A percentile compares a stretch with the other conserved stretches of the same genome.
phyloP scores from a whole-genome alignment of 2,888 invertebrate genomes.

The Frankliniella fusca region DNA sequence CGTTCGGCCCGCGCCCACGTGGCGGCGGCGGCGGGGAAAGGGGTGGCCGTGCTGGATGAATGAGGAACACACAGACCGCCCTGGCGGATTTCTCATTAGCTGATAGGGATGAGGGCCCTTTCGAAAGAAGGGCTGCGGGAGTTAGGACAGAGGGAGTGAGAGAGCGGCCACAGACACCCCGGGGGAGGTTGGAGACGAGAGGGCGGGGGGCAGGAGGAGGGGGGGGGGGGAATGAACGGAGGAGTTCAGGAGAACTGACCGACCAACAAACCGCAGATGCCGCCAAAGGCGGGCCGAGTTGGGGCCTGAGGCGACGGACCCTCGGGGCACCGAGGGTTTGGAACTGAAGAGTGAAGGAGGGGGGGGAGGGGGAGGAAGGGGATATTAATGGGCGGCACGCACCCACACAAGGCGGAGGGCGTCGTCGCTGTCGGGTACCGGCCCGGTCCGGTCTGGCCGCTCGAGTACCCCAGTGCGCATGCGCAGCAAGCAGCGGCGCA shows the following conservation, averaged over 20 bases:
- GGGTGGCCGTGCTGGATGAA: too few species aligned
- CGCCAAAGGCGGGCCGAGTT: neutral
- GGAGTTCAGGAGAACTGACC: neutral
- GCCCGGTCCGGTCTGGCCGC: too few species aligned
- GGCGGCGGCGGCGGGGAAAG: neutral
- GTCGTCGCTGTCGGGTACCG: too few species aligned
- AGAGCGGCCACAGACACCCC: neutral
- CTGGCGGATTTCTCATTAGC: too few species aligned
- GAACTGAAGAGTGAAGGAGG: too few species aligned
- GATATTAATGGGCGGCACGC: too few species aligned
- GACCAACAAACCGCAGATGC: slow-evolving; percentile 1
- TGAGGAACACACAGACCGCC: too few species aligned
- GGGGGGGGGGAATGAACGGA: neutral
- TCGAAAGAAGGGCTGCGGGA: neutral
- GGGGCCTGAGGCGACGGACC: neutral
- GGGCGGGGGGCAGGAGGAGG: too few species aligned
- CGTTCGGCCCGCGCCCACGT: neutral
- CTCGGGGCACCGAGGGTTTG: neutral
- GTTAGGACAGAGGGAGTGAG: neutral
- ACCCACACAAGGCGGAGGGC: too few species aligned
- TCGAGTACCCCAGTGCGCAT: too few species aligned
- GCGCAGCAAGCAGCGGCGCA: too few species aligned
- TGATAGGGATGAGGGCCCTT: too few species aligned
- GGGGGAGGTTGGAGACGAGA: neutral
- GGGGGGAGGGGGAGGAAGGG: neutral